Evolutionary conservation across 1,140 invertebrate genomes (phyloP), one percentile per base, ranked within the genome.

Genomic region (Solenopsis invicta): DNA sequence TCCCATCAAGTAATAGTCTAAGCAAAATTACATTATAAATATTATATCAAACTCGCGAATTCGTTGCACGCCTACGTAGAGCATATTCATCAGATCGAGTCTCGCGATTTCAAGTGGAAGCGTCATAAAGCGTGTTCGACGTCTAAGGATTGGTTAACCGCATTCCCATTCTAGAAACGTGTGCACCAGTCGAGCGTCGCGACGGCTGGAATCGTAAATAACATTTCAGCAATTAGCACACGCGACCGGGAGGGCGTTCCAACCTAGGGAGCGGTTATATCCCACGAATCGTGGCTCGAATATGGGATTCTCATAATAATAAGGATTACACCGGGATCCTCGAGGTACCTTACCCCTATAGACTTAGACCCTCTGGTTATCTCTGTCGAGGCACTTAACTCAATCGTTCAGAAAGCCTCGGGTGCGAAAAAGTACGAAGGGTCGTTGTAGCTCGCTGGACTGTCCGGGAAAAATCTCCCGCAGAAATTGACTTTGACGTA

Each of bases 221-320:
- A 93, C 90, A 48, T 80, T 87, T 66, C 71, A 89, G 90, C 89
- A 94, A 94, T 93, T 93, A 93, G 89, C 87, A 85, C 74, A 77
- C 85, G 80, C 72, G 92, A 87, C 75, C 48, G 52, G 56, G 50
- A 64, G 64, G 59, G 59, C 50, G 64, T 64, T 61, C 9, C 41
- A 56, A 34, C 52, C 21, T 50, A 61, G 82, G 87, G 76, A 76
- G 82, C 48, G 86, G 71, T 45, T n/a, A 18, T 56, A 56, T 71
- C 80, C 75, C 34, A 37, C 52, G 81, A 74, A 89, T 84, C 89
- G 82, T 86, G 86, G 61, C 69, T 64, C 75, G 89, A 93, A 92
- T 92, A 92, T 92, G 86, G 89, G 89, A 92, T 91, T 86, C 72
- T 21, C 64, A 75, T 86, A 90, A 90, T 91, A 91, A 89, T 90